A percentile compares a stretch with the other conserved stretches of the same genome.
Conservation (phyloP, 30 jellyfish, hydroid and myxozoan genomes). For the Mastigias papua region DNA sequence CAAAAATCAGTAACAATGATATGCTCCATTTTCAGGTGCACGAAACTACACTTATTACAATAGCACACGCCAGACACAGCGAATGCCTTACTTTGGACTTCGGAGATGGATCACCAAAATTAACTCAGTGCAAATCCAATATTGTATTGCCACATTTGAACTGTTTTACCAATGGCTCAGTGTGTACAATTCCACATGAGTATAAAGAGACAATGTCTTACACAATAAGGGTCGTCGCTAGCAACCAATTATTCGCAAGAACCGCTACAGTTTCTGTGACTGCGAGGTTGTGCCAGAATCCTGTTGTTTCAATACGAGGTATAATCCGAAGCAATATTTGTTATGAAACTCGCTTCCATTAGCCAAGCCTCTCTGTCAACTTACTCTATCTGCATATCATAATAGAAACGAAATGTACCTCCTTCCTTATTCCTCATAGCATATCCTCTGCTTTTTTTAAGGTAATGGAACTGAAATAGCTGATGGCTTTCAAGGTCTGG, state of each 20-base stretch:
- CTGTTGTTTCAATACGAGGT: slow-evolving; percentile 25
- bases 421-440: background rate
- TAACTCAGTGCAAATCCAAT: slow-evolving; percentile 24
- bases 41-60: background rate
- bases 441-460: background rate
- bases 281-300: slow-evolving; percentile 50
- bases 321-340: too few relatives aligned
- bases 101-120: slow-evolving; percentile 47
- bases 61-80: slow-evolving; percentile 49
- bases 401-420: too few relatives aligned
- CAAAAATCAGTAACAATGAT: background rate
- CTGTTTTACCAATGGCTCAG: slow-evolving; percentile 49
- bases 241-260: slow-evolving; percentile 38
- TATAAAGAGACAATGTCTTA: slow-evolving; percentile 21
- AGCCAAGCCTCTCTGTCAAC: too few relatives aligned
- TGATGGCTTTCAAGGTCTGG: slow-evolving; percentile 33
- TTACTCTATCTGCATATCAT: background rate
- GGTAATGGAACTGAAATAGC: slow-evolving; percentile 31
- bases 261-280: background rate
- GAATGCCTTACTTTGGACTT: slow-evolving; percentile 60
- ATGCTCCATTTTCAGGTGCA: slow-evolving; percentile 16
- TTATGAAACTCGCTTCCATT: too few relatives aligned
- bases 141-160: slow-evolving; percentile 1
- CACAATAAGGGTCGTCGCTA: slow-evolving; percentile 23
- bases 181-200: slow-evolving; percentile 30